Evolutionary conservation across 1,140 invertebrate species (phyloP), one percentile per base, ranked within the genome.

Genomic region (Diorhabda carinulata): DNA sequence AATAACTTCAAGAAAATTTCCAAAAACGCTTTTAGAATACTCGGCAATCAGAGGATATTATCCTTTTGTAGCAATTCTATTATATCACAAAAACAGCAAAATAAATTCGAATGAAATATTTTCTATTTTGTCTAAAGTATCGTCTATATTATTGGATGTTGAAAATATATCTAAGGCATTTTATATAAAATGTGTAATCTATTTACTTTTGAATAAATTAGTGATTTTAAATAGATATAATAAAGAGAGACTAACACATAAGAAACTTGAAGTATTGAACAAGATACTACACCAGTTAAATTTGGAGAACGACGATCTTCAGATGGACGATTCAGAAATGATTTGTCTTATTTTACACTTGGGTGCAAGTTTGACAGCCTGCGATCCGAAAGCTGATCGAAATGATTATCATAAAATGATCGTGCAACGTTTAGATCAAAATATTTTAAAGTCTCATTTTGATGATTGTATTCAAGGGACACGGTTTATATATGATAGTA

Each of bases 31-130:
- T 42, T 64, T 70, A 1, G 62, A 70, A 25, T 64, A 72, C 42
- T 45, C 70, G 52, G 68, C 70, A 7, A 67, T 71, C 3, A 71
- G 72, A 57, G 68, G 74, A 44, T 75, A 71, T 64, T 75, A 72
- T 41, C 74, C 74, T 7, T 72, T 74, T 66, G 69, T 75, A n/a
- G 67, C 72, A 2, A 5, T 74, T 3, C 52, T 75, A n/a, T 59
- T 75, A 10, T 42, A 41, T 42, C 45, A 67, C n/a, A 25, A 67
- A 59, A n/a, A 25, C 10, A 45, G 43, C 58, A 64, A 61, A 40
- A 70, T 56, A 8, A 60, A 60, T 8, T 56, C 63, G 60, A 62
- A 66, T 4, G 42, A 52, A 25, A 47, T 66, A 47, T 61, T 60
- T 7, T 2, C 45, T 7, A 58, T 56, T 61, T 60, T 61, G 8